phyloP scores from a whole-genome alignment of 2,797 vertebrate genomes.

The Mormyrops attenuatus region DNA sequence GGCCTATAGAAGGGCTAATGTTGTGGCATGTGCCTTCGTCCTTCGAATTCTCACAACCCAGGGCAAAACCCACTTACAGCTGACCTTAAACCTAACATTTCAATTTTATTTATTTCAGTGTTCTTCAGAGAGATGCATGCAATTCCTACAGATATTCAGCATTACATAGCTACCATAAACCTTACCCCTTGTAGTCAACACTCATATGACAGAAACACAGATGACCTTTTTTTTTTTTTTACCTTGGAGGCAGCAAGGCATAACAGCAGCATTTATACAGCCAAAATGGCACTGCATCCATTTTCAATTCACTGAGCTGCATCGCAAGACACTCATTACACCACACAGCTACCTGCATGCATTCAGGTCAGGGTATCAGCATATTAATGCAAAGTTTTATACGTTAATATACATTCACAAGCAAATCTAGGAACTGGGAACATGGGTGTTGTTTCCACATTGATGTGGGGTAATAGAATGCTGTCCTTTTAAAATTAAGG shows the following conservation, averaged over 20 bases:
- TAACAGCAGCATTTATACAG: conserved; percentile 22
- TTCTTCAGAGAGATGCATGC: conserved; percentile 9
- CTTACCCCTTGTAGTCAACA: conserved; percentile 23
- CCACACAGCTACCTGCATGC: neutral
- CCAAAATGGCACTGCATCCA: conserved; percentile 12
- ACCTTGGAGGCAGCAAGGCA: neutral
- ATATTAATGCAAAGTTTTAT: neutral
- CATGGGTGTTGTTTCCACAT: neutral
- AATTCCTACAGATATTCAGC: conserved; percentile 23
- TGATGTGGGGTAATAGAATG: neutral
- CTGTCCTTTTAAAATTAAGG: neutral
- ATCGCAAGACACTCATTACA: conserved; percentile 9
- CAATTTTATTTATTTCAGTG: neutral
- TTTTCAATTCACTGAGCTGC: neutral
- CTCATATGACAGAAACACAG: conserved; percentile 14
- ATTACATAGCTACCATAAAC: conserved; percentile 21
- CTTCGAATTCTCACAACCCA: neutral
- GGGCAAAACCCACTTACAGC: neutral
- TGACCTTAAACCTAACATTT: neutral
- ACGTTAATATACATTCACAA: neutral
- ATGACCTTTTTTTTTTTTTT: neutral
- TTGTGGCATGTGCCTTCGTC: neutral
- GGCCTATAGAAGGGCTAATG: neutral
- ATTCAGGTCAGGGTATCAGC: neutral
- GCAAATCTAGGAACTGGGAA: neutral